These are phyloP conservation scores for Herminia tarsipennalis DNA, from an alignment of 2,888 invertebrate species.

Conservation along the genomic window DNA sequence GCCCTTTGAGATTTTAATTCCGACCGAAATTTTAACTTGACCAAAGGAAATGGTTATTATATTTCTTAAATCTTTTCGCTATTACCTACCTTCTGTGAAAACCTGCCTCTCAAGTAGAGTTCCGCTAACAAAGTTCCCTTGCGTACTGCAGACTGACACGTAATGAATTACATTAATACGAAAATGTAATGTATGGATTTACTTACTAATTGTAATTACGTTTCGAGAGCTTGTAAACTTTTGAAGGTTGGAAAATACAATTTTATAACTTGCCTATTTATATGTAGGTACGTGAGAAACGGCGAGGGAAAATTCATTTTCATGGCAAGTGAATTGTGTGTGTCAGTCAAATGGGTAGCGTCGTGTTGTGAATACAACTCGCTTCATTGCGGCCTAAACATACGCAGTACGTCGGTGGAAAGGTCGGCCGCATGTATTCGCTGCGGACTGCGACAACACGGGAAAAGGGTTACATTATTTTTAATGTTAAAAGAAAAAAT, in stretches of 20 bases:
- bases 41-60: constrained; percentile 21
- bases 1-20: constrained; percentile 24
- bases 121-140: too few species aligned
- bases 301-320: constrained; percentile 43
- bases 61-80: constrained; percentile 21
- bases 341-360: constrained; percentile 31
- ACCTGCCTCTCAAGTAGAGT: too few species aligned
- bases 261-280: constrained; percentile 47
- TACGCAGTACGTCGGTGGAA: constrained; percentile 8
- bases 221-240: constrained; percentile 26
- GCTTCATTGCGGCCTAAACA: constrained; percentile 31
- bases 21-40: constrained; percentile 14
- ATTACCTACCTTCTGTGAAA: too few species aligned
- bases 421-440: constrained; percentile 1
- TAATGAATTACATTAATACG: too few species aligned
- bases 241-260: constrained; percentile 41
- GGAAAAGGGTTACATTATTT: constrained; percentile 21
- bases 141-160: too few species aligned
- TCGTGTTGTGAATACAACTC: constrained; percentile 39
- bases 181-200: constrained; percentile 20
- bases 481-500: too few species aligned
- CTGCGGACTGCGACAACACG: constrained; percentile 9
- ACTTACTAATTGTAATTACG: constrained; percentile 34
- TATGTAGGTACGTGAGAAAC: constrained; percentile 31
- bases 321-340: constrained; percentile 34